phyloP scores from a whole-genome alignment of 2,888 invertebrate species.

The Anodontia alba region DNA sequence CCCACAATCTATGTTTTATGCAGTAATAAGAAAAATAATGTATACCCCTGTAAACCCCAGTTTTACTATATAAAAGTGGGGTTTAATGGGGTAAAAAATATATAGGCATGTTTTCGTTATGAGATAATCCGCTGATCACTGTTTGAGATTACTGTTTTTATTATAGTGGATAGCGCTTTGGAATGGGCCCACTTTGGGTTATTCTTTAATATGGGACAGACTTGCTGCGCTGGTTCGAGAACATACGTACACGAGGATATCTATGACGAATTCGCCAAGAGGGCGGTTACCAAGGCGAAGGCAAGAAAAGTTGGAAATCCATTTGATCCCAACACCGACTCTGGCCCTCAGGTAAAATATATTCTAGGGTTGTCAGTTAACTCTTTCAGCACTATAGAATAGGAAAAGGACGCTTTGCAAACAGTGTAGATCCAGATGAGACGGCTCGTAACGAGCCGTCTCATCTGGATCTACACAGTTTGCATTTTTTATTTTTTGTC shows the following conservation, averaged over 20 bases:
- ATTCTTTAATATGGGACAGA: conserved; percentile 97
- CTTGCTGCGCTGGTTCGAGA: conserved; percentile 96
- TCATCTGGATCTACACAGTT: not conserved
- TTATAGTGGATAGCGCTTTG: conserved; percentile 78
- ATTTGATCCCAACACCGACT: conserved; percentile 92
- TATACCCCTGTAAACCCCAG: too few species aligned
- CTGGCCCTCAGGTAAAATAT: conserved; percentile 93
- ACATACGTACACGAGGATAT: conserved; percentile 95
- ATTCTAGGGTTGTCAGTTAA: too few species aligned
- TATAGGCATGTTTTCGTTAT: too few species aligned
- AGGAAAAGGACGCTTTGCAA: too few species aligned
- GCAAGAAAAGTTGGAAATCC: conserved; percentile 95
- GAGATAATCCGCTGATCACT: too few species aligned
- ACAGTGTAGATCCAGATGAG: too few species aligned
- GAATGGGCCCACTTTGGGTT: conserved; percentile 90
- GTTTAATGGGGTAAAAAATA: too few species aligned
- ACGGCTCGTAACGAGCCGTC: too few species aligned
- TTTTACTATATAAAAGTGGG: too few species aligned
- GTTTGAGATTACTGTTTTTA: not conserved
- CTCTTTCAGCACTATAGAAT: not conserved
- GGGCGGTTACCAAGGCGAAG: conserved; percentile 91
- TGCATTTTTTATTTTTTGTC: not conserved
- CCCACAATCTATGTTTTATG: too few species aligned
- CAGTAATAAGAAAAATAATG: too few species aligned
- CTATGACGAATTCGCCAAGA: conserved; percentile 95